Percentiles rank a stretch among this genome's conserved stretches.
phyloP scores from a whole-genome alignment of 2,797 vertebrate genomes.

The Meda fulgida region DNA sequence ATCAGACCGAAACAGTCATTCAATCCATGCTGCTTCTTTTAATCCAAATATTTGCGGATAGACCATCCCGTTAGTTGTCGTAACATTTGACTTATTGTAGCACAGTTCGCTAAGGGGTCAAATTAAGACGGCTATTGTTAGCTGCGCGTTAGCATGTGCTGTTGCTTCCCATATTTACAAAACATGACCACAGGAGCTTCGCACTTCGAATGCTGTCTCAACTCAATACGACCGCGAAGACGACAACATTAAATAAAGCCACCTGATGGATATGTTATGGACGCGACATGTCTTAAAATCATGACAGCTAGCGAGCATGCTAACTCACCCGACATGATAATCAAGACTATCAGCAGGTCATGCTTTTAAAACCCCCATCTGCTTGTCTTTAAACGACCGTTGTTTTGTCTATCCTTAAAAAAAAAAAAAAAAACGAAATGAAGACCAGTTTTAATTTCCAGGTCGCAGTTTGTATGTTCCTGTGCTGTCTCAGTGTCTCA shows the following conservation, averaged over 20 bases:
- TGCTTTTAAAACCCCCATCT: not conserved
- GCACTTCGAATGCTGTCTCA: not conserved
- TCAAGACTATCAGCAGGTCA: not conserved
- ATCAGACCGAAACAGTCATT: not conserved
- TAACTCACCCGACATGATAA: constrained; percentile 33
- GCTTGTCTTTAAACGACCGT: not conserved
- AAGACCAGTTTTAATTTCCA: constrained; percentile 1
- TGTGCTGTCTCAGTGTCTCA: constrained; percentile 4
- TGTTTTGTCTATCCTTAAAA: not conserved
- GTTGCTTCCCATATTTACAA: constrained; percentile 18
- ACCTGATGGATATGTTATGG: not conserved
- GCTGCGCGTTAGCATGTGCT: constrained; percentile 29
- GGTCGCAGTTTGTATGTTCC: not conserved
- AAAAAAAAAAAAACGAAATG: not conserved
- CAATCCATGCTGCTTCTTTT: constrained; percentile 46
- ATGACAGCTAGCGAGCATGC: constrained; percentile 46
- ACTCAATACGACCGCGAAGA: not conserved
- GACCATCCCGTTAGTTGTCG: constrained; percentile 24
- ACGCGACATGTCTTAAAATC: not conserved
- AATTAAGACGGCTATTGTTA: constrained; percentile 15
- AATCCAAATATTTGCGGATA: constrained; percentile 31
- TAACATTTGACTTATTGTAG: constrained; percentile 2
- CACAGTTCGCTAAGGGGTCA: constrained; percentile 29
- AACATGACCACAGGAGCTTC: constrained; percentile 5
- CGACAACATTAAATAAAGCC: constrained; percentile 9